Conservation (phyloP, 2,888 invertebrate species). For the Ischnura elegans region DNA sequence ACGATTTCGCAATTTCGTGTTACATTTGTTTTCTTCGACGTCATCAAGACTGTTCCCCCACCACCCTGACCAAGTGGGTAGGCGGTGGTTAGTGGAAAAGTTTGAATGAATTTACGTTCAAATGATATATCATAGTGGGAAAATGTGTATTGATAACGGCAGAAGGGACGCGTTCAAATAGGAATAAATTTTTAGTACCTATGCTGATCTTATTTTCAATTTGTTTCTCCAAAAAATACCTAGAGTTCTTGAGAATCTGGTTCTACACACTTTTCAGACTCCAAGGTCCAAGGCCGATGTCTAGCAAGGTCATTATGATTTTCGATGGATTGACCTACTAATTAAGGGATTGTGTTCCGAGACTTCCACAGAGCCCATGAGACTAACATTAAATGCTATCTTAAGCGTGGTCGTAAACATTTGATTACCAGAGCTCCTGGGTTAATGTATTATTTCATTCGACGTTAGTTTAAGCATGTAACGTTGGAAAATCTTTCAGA, state of each 20-base stretch:
- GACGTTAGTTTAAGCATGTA: neutral
- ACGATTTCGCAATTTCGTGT: constrained; percentile 46
- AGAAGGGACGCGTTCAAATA: neutral
- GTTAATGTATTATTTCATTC: neutral
- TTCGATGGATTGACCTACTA: constrained; percentile 57
- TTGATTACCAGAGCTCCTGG: neutral
- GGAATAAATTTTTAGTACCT: neutral
- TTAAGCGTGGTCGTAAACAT: constrained; percentile 12
- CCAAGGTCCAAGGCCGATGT: constrained; percentile 57
- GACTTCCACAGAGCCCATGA: neutral
- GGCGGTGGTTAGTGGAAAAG: neutral
- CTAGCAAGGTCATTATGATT: constrained; percentile 58
- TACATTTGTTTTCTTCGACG: constrained; percentile 45
- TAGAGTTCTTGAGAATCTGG: neutral
- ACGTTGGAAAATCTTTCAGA: neutral
- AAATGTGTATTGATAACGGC: too few relatives aligned
- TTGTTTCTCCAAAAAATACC: neutral
- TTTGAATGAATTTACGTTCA: neutral
- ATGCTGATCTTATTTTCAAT: neutral
- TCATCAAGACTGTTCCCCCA: neutral
- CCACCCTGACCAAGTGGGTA: neutral
- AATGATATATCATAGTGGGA: too few relatives aligned
- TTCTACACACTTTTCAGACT: neutral
- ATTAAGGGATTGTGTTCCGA: constrained; percentile 34
- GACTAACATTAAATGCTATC: constrained; percentile 42